Evolutionary conservation across 1,140 invertebrate genomes (phyloP).

Genomic region (Globodera rostochiensis): DNA sequence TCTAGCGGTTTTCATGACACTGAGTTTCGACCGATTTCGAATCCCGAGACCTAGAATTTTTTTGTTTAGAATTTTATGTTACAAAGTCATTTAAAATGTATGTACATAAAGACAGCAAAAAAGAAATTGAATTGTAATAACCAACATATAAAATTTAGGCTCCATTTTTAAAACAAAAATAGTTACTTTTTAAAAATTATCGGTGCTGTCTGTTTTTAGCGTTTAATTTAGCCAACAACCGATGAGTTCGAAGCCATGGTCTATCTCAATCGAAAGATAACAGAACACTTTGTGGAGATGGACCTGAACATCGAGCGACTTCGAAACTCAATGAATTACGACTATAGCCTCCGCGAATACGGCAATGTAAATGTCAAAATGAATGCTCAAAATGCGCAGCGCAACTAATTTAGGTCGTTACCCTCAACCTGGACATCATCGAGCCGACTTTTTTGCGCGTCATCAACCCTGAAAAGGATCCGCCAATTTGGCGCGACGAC

Average conservation of each 20-base stretch:
- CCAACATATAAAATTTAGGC: no score
- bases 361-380: neutral
- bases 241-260: neutral
- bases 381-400: no score
- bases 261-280: neutral
- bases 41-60: no score
- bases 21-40: no score
- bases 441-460: neutral
- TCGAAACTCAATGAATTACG: neutral
- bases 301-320: neutral
- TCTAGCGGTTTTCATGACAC: no score
- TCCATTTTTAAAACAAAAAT: no score
- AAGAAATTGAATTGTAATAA: no score
- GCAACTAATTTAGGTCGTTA: conserved; percentile 9
- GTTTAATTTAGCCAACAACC: neutral
- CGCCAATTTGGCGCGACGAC: neutral
- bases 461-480: neutral
- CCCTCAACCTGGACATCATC: neutral
- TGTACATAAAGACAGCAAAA: no score
- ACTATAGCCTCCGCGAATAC: neutral
- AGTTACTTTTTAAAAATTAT: no score
- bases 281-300: neutral
- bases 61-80: no score
- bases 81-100: no score
- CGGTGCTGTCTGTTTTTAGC: no score